Evolutionary conservation across 2,888 invertebrate genomes (phyloP), one percentile per base, ranked within the genome.

Genomic region (Schrankia costaestrigalis): DNA sequence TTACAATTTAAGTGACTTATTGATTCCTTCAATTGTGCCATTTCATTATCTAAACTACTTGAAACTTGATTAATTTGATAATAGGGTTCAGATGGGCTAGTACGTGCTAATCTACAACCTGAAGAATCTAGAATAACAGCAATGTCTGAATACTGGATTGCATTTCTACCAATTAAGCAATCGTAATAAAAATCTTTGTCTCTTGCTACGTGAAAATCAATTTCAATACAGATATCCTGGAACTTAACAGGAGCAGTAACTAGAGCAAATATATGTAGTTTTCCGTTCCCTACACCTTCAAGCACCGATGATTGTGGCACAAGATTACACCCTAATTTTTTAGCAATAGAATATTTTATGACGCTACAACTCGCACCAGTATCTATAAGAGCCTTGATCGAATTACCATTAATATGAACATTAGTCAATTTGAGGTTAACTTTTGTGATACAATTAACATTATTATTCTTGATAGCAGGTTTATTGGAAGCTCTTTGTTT

Each of bases 221-320:
- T 14, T 29, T 56, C 55, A 11, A 59, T 4, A 19, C 37, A 37
- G 1, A 53, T 6, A 3, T 42, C 36, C 0, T 47, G 25, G 40
- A 58, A 54, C 41, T 21, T 22, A 8, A 53, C 41, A 3, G 40
- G 18, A 1, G 21, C n/a, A 10, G 26, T 26, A 3, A 26, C 9
- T 11, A 15, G 6, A 14, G 19, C 19, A 14, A 33, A 26, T 21
- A 32, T 26, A 4, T 26, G 21, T 26, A 26, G 14, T 18, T 2
- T 21, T 7, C 26, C 26, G 8, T 26, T 15, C 8, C 32, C 26
- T 8, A 33, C 21, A 13, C 26, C 32, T 13, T 12, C 5, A 9
- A 32, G 26, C 11, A 8, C 21, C 3, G 13, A 15, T 3, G 4
- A 25, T 19, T 18, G 7, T 1, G 26, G 21, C 10, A 24, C 23